Evolutionary conservation across 2,888 invertebrate species (phyloP).

Genomic region (Hemicrepidius hirtus): DNA sequence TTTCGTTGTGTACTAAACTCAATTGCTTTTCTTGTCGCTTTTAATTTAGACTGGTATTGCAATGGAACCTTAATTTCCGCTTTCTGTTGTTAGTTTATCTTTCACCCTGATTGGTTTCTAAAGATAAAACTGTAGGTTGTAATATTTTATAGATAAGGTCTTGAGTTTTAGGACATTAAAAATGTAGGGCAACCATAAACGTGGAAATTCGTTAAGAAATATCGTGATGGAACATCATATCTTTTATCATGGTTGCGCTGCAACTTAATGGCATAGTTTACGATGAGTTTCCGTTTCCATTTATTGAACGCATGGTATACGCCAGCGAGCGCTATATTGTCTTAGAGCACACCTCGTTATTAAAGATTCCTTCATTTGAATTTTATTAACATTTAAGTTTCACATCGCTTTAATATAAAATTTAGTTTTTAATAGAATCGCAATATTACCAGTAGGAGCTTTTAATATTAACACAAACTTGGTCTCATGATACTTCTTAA

Average conservation of each 20-base stretch:
- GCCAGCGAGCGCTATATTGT: neutral
- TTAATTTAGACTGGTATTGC: constrained; percentile 9
- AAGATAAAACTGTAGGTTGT: constrained; percentile 4
- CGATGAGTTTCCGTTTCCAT: constrained; percentile 6
- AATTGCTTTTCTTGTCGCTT: neutral
- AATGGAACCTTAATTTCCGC: constrained; percentile 22
- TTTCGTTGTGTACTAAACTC: constrained; percentile 1
- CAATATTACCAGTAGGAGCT: neutral
- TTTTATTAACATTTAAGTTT: neutral
- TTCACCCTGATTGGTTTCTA: neutral
- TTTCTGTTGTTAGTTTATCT: constrained; percentile 3
- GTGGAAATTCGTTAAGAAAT: constrained; percentile 17
- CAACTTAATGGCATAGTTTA: constrained; percentile 18
- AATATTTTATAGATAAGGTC: constrained; percentile 14
- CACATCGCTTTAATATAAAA: neutral
- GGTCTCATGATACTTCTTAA: neutral
- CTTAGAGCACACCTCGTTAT: neutral
- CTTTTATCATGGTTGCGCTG: constrained; percentile 1
- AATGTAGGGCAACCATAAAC: constrained; percentile 19
- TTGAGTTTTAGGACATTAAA: constrained; percentile 7
- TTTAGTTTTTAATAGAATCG: neutral
- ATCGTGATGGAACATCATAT: constrained; percentile 15
- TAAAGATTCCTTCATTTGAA: neutral
- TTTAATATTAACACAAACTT: constrained; percentile 1
- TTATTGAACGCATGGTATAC: constrained; percentile 4